Evolutionary conservation across 1,140 invertebrate species (phyloP).

Genomic region (Odontomachus brunneus): DNA sequence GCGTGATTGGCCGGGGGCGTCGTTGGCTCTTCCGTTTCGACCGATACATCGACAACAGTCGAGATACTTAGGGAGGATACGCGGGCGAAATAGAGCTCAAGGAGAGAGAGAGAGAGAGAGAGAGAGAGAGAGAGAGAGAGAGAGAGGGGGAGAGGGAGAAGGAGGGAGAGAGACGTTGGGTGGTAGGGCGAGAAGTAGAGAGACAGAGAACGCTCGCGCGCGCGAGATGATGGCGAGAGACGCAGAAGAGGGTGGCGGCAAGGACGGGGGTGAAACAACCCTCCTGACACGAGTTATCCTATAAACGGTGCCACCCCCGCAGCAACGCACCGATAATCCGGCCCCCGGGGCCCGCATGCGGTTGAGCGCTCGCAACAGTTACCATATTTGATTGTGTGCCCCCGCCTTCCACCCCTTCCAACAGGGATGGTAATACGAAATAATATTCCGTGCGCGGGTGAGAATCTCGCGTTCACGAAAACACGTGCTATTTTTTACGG

Average conservation of each 20-base stretch:
- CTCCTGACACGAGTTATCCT: slow-evolving; percentile 82
- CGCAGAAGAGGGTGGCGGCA: slow-evolving; percentile 19
- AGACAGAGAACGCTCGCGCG: slow-evolving; percentile 28
- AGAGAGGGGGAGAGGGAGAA: too few relatives aligned
- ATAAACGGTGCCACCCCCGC: slow-evolving; percentile 81
- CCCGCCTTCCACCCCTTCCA: slow-evolving; percentile 68
- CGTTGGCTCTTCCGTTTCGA: slow-evolving; percentile 59
- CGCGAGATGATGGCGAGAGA: background rate
- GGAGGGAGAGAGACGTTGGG: slow-evolving; percentile 3
- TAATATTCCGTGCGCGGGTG: slow-evolving; percentile 48
- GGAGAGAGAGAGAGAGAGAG: slow-evolving; percentile 25
- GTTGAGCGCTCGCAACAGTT: slow-evolving; percentile 84
- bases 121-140: slow-evolving; percentile 33
- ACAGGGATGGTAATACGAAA: slow-evolving; percentile 74
- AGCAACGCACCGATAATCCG: slow-evolving; percentile 79
- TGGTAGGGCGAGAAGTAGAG: slow-evolving; percentile 21
- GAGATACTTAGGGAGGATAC: slow-evolving; percentile 59
- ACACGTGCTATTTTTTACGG: background rate
- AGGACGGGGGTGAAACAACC: slow-evolving; percentile 67
- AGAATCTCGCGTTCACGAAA: background rate
- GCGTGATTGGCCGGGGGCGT: slow-evolving; percentile 70
- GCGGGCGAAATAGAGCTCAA: slow-evolving; percentile 25
- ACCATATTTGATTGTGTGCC: slow-evolving; percentile 84
- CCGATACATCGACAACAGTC: slow-evolving; percentile 42
- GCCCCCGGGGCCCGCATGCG: slow-evolving; percentile 83